Conservation (phyloP, 2,113 vertebrate genomes). For the Trichechus manatus region DNA sequence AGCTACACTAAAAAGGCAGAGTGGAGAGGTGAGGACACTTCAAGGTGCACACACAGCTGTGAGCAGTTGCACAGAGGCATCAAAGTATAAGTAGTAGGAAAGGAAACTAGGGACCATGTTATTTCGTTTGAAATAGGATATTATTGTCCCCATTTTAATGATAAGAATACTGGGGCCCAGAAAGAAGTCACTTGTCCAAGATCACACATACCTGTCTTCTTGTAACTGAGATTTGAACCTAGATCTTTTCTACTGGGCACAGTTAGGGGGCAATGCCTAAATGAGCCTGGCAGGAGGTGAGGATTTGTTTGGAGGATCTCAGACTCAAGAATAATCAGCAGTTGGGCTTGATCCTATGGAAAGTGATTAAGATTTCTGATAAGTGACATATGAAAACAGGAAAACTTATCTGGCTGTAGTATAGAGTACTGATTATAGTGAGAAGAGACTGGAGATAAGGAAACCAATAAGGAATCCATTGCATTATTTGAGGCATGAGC, state of each 20-base stretch:
- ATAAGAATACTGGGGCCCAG: neutral
- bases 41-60: neutral
- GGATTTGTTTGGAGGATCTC: slow-evolving; percentile 16
- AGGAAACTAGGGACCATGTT: neutral
- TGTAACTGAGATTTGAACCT: neutral
- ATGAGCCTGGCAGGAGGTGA: neutral
- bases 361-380: slow-evolving; percentile 8
- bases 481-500: neutral
- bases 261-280: neutral
- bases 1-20: neutral
- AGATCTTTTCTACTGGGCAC: neutral
- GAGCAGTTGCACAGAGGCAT: neutral
- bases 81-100: neutral
- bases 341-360: neutral
- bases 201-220: neutral
- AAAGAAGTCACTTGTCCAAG: neutral
- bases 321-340: slow-evolving; percentile 13
- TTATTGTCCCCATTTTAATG: neutral
- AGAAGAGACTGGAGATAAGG: neutral
- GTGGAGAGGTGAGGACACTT: neutral
- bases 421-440: neutral
- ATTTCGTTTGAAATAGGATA: neutral
- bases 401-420: neutral
- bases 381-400: neutral
- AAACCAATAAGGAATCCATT: neutral